Base-by-base conservation (phyloP, 1,140 invertebrate genomes). In the Metaphire vulgaris region DNA sequence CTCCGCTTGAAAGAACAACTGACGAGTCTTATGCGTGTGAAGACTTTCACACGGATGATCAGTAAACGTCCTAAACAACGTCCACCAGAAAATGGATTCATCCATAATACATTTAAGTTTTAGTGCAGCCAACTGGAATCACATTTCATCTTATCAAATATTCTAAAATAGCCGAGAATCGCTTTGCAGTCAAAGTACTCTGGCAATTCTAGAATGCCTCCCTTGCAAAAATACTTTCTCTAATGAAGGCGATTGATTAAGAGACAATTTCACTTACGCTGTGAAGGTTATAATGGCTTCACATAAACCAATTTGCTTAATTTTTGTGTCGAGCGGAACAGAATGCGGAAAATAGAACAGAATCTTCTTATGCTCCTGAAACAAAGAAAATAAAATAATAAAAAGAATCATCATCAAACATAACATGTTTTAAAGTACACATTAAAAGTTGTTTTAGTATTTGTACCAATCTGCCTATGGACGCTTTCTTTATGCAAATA, bases 251-350 rank as follows among this genome's bases (percentile, higher is more conserved):
- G n/a, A n/a, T n/a, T n/a, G n/a, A n/a, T n/a, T n/a, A n/a, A n/a
- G n/a, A n/a, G n/a, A 74, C 65, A 74, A 73, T 68, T n/a, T 33
- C 66, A 83, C 90, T 89, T 90, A 96, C 94, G 91, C 89, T 81
- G 94, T 91, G 88, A 97, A 97, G 86, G 94, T 92, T 68, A 95
- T 91, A 75, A 97, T 92, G 33, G 94, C 94, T 89, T 97, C 94
- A 86, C 92, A 93, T 1, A 96, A 87, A 2, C 95, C 95, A 81
- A 96, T 91, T 87, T 92, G 92, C 87, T 92, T 94, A 78, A 96
- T 92, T 87, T 94, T 92, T 21, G 89, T 90, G 84, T 96, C 93
- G 31, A 91, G 82, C 83, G 93, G 90, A 31, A 90, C 90, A 81
- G 91, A 90, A 77, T 88, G 87, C 16, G 94, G 93, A 87, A 93